phyloP scores from a whole-genome alignment of 2,113 vertebrate species.

The Ia io region DNA sequence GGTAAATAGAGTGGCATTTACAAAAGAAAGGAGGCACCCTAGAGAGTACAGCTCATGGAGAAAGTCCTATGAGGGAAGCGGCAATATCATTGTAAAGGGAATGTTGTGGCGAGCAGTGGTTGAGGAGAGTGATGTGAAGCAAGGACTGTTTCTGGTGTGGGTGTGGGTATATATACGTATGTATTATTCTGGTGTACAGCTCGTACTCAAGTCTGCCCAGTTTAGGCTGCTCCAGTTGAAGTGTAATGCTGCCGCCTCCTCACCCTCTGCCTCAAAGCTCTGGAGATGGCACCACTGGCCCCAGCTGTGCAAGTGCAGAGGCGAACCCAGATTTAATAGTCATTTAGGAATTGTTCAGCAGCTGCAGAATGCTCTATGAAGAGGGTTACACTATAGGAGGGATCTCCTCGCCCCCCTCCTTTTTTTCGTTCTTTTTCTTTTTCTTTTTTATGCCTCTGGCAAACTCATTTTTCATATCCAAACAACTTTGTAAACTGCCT shows the following conservation, averaged over 20 bases:
- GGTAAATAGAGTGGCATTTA: background rate
- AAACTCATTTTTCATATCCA: slow-evolving; percentile 29
- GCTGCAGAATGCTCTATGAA: slow-evolving; percentile 12
- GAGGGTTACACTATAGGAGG: slow-evolving; percentile 43
- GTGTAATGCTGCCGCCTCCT: slow-evolving; percentile 2
- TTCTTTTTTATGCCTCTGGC: background rate
- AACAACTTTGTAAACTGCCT: slow-evolving; percentile 29
- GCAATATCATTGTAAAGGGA: background rate
- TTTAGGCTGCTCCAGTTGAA: slow-evolving; percentile 27
- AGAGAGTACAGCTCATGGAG: no score
- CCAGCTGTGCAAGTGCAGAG: slow-evolving; percentile 39
- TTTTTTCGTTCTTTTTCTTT: background rate
- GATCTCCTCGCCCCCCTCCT: background rate
- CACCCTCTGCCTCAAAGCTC: slow-evolving; percentile 31
- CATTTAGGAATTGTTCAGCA: slow-evolving; percentile 33
- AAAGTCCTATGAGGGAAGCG: background rate
- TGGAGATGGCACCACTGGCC: background rate
- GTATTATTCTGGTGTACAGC: background rate
- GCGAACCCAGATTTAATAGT: slow-evolving; percentile 28
- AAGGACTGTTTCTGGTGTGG: background rate
- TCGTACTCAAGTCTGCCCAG: background rate
- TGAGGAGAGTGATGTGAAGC: background rate
- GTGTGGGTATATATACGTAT: background rate
- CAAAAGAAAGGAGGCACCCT: background rate
- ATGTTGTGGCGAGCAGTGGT: background rate